Evolutionary conservation across 2,113 vertebrate species (phyloP).

Genomic region (Pygoscelis antarcticus): DNA sequence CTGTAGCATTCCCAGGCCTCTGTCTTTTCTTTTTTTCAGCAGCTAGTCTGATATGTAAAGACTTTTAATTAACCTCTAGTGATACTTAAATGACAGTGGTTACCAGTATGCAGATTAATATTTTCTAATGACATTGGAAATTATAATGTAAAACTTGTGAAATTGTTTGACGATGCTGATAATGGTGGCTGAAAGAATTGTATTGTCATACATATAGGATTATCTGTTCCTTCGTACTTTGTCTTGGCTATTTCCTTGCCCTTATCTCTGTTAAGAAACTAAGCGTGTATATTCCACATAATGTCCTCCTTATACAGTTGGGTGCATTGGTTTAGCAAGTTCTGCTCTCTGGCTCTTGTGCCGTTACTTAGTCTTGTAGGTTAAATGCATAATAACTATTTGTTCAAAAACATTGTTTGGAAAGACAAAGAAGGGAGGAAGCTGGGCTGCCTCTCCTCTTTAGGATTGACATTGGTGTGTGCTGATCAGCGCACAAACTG

Average conservation of each 20-base stretch:
- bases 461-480: neutral
- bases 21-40: neutral
- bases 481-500: neutral
- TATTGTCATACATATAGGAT: neutral
- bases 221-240: neutral
- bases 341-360: neutral
- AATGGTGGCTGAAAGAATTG: neutral
- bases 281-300: neutral
- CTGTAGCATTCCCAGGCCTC: neutral
- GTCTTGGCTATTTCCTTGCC: neutral
- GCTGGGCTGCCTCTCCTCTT: neutral
- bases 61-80: neutral
- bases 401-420: neutral
- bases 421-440: neutral
- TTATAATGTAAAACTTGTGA: neutral
- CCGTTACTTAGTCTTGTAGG: neutral
- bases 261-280: neutral
- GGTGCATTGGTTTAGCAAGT: neutral
- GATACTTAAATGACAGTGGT: neutral
- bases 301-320: neutral
- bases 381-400: neutral
- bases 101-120: neutral
- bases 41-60: neutral
- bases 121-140: neutral
- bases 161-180: neutral